Evolutionary conservation across 2,797 vertebrate genomes (phyloP).

Genomic region (Rhabdomys pumilio): DNA sequence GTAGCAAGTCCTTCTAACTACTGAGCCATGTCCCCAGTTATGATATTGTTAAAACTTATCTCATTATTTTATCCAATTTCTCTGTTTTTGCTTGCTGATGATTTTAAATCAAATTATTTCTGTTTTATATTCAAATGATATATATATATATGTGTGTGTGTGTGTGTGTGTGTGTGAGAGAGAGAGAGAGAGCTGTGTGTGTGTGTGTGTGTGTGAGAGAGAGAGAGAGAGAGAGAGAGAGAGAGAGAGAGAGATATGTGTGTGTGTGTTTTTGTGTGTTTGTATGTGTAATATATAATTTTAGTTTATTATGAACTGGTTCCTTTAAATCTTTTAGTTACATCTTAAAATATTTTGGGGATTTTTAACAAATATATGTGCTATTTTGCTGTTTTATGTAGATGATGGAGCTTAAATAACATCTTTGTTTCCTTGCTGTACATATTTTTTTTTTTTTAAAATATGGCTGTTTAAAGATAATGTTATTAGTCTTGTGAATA

Average conservation of each 20-base stretch:
- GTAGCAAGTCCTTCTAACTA: background rate
- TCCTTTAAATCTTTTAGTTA: background rate
- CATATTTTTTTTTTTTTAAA: conserved; percentile 7
- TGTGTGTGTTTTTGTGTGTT: background rate
- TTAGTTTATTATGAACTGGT: background rate
- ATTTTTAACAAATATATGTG: background rate
- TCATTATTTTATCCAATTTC: background rate
- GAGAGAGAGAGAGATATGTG: no score
- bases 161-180: no score
- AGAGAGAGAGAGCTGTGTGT: no score
- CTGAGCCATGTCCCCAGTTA: background rate
- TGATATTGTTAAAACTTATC: background rate
- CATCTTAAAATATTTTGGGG: background rate
- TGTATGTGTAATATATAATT: background rate
- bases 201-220: no score
- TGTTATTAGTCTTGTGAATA: background rate
- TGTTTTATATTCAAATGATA: background rate
- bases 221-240: no score
- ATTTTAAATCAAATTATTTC: conserved; percentile 1
- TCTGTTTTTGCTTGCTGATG: background rate
- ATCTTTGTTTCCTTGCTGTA: background rate
- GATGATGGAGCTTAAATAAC: background rate
- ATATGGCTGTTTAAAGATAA: background rate
- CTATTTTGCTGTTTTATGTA: background rate
- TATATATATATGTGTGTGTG: no score